These are phyloP conservation scores for Operophtera brumata DNA, from an alignment of 2,888 invertebrate species.

Conservation along the genomic window DNA sequence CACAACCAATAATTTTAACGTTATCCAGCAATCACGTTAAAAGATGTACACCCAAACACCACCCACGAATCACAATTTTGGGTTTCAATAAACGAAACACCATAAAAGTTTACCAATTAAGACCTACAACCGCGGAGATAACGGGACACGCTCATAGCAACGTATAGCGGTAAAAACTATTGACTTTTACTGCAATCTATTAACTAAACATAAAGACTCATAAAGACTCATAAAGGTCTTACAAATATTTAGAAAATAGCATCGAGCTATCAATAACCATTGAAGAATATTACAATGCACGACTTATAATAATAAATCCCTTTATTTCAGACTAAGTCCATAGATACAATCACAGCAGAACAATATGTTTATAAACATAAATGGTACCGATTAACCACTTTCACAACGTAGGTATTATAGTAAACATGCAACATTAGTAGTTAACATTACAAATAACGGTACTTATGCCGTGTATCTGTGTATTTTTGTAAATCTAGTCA, in stretches of 20 bases:
- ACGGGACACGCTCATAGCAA: conserved; percentile 32
- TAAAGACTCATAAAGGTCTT: background rate
- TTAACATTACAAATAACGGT: too few species aligned
- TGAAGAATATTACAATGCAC: background rate
- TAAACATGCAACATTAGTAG: too few species aligned
- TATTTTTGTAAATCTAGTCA: too few species aligned
- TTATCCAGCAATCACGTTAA: conserved; percentile 20
- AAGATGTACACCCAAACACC: conserved; percentile 27
- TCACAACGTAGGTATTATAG: too few species aligned
- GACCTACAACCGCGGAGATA: conserved; percentile 19
- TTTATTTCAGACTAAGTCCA: too few species aligned
- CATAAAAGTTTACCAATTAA: conserved; percentile 45
- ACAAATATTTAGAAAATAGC: background rate
- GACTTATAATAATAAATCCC: too few species aligned
- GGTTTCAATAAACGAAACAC: conserved; percentile 34
- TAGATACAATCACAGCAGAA: too few species aligned
- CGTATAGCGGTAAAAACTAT: conserved; percentile 43
- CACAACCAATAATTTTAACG: conserved; percentile 17
- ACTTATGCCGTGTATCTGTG: too few species aligned
- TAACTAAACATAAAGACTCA: conserved; percentile 29
- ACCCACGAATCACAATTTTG: conserved; percentile 33
- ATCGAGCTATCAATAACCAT: background rate
- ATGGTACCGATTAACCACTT: too few species aligned
- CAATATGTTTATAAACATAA: too few species aligned
- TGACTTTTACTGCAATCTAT: conserved; percentile 35